Base-by-base conservation (phyloP, 1,140 invertebrate genomes). In the Drosophila trapezifrons region DNA sequence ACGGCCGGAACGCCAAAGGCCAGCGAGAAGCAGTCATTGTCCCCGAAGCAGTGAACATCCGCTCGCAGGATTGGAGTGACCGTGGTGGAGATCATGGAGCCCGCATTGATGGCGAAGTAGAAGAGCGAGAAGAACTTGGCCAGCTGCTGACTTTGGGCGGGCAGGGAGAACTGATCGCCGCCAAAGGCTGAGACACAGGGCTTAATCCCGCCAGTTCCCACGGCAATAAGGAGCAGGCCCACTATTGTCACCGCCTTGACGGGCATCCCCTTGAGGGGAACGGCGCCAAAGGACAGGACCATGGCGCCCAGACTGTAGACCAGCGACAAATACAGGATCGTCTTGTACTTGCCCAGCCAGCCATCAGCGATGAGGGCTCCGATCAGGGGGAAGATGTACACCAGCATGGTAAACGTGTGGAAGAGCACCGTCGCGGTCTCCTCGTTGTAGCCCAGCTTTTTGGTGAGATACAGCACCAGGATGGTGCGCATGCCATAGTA, bases 131-230 rank as follows among this genome's bases (percentile, higher is more conserved):
- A 99, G 93, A 98, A 99, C 63, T 95, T 95, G 1, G 95, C 94
- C 42, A 98, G 92, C 84, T 98, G 95, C 67, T 92, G 92, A 80
- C 95, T 95, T 92, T 96, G 97, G 82, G 95, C 94, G 1, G 97
- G 73, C 54, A 76, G 13, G 9, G 42, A 15, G 92, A 98, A 98
- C 93, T 99, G 99, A 93, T 99, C 98, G 1, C 98, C 99, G 20
- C 99, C 99, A 92, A 99, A 99, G 0, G 98, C 97, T 0, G 97
- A 95, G 0, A 99, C 98, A 91, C 98, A 99, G 0, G 99, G 98
- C 91, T 99, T 99, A 84, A 99, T 99, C 1, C 98, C 98, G 2
- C 98, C 99, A 0, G 97, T 98, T 1, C 98, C 98, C 8, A 98
- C 64, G 2, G 97, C 97, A 73, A 99, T 97, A 13, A 98, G 92